phyloP scores from a whole-genome alignment of 2,888 invertebrate species.

The Aproaerema taeniolella region DNA sequence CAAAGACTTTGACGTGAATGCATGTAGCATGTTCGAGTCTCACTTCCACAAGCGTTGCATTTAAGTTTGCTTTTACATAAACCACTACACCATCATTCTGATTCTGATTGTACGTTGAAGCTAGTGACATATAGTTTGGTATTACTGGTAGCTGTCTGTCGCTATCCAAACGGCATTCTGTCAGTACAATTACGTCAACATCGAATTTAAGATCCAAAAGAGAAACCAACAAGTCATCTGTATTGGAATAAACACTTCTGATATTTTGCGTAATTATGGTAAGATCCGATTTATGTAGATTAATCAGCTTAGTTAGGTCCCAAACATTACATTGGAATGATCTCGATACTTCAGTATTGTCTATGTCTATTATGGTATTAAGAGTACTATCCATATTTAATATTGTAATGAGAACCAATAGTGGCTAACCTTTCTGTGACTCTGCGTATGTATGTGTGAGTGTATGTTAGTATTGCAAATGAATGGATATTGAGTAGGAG shows the following conservation, averaged over 20 bases:
- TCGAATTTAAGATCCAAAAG: neutral
- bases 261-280: constrained; percentile 4
- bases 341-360: constrained; percentile 4
- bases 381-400: constrained; percentile 9
- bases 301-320: neutral
- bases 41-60: neutral
- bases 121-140: neutral
- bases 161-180: neutral
- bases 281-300: neutral
- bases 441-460: neutral
- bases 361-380: constrained; percentile 12
- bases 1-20: neutral
- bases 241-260: neutral
- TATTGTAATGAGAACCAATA: neutral
- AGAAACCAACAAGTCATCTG: neutral
- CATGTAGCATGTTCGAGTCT: neutral
- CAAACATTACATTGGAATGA: constrained; percentile 6
- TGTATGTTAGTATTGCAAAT: neutral
- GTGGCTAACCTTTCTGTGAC: neutral
- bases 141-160: neutral
- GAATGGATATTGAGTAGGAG: neutral
- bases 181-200: neutral
- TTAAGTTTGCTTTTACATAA: neutral
- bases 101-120: neutral
- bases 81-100: neutral